Evolutionary conservation across 92 coral and sea anemone genomes (phyloP), one percentile per base, ranked within the genome.

Genomic region (Palythoa heliodiscus): DNA sequence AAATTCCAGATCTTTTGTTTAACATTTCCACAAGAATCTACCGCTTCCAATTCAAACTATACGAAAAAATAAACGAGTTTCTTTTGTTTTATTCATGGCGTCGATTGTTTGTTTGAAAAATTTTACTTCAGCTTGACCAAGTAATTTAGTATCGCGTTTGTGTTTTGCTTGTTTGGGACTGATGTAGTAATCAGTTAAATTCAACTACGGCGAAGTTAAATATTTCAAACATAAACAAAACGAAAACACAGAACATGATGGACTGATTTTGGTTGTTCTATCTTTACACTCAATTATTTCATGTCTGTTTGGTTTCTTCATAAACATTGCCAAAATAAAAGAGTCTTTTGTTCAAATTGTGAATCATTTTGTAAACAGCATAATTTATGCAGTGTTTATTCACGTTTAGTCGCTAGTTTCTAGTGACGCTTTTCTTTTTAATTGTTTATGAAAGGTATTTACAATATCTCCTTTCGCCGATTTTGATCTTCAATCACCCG

Each of bases 281-380:
- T 64, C 60, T 64, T 50, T 68, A 80, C 61, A 80, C 74, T 64
- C 40, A 80, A 3, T 16, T 63, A 78, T 22, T 80, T 67, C 61
- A 47, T 66, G 70, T 43, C 66, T 24, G 24, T 47, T 23, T 80
- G 66, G 84, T 80, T 52, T 73, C 58, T 80, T 66, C 20, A 80
- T 80, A 66, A 67, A 80, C 61, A 80, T 55, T 37, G 75, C 55
- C 22, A 25, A 54, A 70, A 70, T 47, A 22, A 8, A 47, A 63
- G 47, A 43, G 72, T 53, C 84, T 80, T 80, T 80, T 80, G 84
- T 80, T 80, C 63, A 80, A 66, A 80, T 77, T 77, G 82, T 77
- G 66, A 77, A 24, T 77, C 68, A 53, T 77, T 54, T 43, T 77
- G 67, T 57, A 63, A 63, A 61, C 73, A 40, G 61, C 12, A 80